Evolutionary conservation across 2,797 vertebrate species (phyloP).

Genomic region (Cheracebus regulus): DNA sequence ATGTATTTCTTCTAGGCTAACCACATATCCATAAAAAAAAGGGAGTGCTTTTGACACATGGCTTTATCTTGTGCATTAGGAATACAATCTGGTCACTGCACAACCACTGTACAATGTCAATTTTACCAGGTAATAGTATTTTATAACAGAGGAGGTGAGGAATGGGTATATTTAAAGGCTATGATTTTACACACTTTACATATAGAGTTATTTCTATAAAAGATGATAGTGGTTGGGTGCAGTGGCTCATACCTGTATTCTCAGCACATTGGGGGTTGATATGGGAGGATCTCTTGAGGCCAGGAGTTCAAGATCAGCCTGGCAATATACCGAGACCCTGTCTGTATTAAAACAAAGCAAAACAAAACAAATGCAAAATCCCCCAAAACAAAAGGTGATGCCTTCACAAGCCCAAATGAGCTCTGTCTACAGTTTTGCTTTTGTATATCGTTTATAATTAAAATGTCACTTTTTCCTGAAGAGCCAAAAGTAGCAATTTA

Average conservation of each 20-base stretch:
- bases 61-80: conserved; percentile 46
- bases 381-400: background rate
- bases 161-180: background rate
- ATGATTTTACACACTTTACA: conserved; percentile 39
- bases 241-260: background rate
- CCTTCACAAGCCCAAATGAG: background rate
- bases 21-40: background rate
- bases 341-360: background rate
- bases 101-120: conserved; percentile 4
- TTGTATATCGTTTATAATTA: conserved; percentile 8
- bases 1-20: conserved; percentile 22
- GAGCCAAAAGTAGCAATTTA: conserved; percentile 27
- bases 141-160: background rate
- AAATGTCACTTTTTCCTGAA: background rate
- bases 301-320: background rate
- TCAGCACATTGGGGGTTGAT: background rate
- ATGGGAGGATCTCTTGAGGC: background rate
- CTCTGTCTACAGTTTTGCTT: background rate
- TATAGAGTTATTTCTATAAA: background rate
- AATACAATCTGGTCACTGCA: conserved; percentile 37
- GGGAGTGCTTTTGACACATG: conserved; percentile 39
- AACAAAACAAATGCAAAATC: background rate
- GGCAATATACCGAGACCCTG: background rate
- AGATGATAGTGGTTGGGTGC: background rate
- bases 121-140: background rate